Base-by-base conservation (phyloP, 2,113 vertebrate species). In the Scalopus aquaticus region DNA sequence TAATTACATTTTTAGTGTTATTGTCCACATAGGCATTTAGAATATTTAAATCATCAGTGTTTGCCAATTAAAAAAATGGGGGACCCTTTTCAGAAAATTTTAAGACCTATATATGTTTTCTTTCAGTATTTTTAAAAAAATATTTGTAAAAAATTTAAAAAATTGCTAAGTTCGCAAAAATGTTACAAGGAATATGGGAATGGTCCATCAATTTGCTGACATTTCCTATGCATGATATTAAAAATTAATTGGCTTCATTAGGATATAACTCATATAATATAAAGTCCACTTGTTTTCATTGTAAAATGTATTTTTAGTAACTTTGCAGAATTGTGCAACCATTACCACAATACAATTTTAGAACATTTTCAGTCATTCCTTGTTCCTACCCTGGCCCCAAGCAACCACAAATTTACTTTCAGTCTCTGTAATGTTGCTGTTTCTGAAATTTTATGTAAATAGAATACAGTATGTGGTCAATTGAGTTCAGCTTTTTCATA, bases 1-100 rank as follows among this genome's bases (percentile, higher is more conserved):
- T 77, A n/a, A 77, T 70, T 93, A 73, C 46, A 76, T 74, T 73
- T 76, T 92, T 79, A 88, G 54, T 42, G 39, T 42, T 37, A 79
- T 76, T 37, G 86, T 35, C 26, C 9, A 74, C n/a, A 51, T 0
- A 94, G 64, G 30, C 6, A 65, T 79, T 91, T 78, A 70, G 80
- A 78, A 85, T 74, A 80, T 74, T 85, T 87, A 88, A 96, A 93
- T 92, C 32, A 44, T 1, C 13, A 51, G 44, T 51, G 3, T 51
- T 94, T 80, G 84, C 56, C 32, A 79, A 51, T 22, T 51, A 49
- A n/a, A 74, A 89, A 74, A 80, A 22, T 1, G 69, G 51, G 32
- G 79, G 15, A 16, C 10, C 16, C 58, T 84, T 88, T 65, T 4
- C 42, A 44, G 56, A 85, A 76, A 67, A 49, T 16, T 83, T 70